Evolutionary conservation across 2,797 vertebrate genomes (phyloP), one percentile per base, ranked within the genome.

Genomic region (Aeoliscus strigatus): DNA sequence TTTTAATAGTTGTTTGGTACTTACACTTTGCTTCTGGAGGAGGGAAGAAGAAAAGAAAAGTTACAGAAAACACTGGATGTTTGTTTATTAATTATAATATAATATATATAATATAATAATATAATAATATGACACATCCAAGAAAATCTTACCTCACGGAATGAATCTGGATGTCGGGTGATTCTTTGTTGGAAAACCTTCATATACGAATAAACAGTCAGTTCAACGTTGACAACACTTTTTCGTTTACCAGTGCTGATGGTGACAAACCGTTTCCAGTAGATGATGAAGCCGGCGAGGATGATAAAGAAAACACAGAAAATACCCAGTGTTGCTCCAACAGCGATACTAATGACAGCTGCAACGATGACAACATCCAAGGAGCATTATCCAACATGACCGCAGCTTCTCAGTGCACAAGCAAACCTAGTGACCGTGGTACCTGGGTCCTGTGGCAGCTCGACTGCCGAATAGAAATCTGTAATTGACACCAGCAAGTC

Each of bases 11-110:
- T n/a, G n/a, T n/a, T n/a, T n/a, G n/a, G n/a, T 68, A 87, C 86
- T 87, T 72, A 88, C 85, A 82, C 67, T 83, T 85, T 87, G 8
- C 45, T 43, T 60, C 85, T 89, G 66, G 3, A 66, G 70, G 64
- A 66, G 28, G 8, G 37, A 51, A 28, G 42, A 69, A 1, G 25
- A 54, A 64, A 56, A 48, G 27, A 1, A 27, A 43, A n/a, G n/a
- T n/a, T n/a, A n/a, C n/a, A n/a, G n/a, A n/a, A n/a, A n/a, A n/a
- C n/a, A n/a, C n/a, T n/a, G n/a, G n/a, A n/a, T n/a, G n/a, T n/a
- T n/a, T n/a, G n/a, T n/a, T n/a, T n/a, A n/a, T n/a, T n/a, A n/a
- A n/a, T n/a, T n/a, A n/a, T n/a, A n/a, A n/a, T n/a, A n/a, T n/a
- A n/a, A n/a, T n/a, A n/a, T n/a, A n/a, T n/a, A n/a, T n/a, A n/a